phyloP scores from a whole-genome alignment of 1,140 invertebrate species.

The Pectinophora gossypiella region DNA sequence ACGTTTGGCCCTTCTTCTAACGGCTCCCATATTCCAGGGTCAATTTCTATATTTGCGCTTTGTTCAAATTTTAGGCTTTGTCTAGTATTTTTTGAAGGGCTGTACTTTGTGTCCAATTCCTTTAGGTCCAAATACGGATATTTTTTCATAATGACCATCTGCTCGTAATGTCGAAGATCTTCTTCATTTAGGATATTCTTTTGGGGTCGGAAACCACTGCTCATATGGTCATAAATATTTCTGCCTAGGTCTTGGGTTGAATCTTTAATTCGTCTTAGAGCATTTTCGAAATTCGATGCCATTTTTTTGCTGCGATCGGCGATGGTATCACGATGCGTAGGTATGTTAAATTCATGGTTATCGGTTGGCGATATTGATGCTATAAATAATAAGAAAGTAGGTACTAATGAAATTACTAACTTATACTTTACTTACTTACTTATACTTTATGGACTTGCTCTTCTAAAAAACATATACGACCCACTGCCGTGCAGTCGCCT shows the following conservation, averaged over 20 bases:
- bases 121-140: slow-evolving; percentile 59
- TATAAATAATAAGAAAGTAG: too few species aligned
- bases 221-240: slow-evolving; percentile 27
- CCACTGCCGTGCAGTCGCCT: too few species aligned
- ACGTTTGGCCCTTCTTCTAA: slow-evolving; percentile 44
- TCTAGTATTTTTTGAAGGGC: slow-evolving; percentile 38
- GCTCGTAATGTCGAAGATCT: slow-evolving; percentile 49
- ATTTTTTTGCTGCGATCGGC: slow-evolving; percentile 36
- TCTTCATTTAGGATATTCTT: slow-evolving; percentile 33
- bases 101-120: slow-evolving; percentile 49
- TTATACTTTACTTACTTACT: too few species aligned
- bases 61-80: slow-evolving; percentile 34
- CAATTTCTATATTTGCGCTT: slow-evolving; percentile 22
- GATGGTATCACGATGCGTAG: slow-evolving; percentile 7
- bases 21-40: slow-evolving; percentile 39
- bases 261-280: slow-evolving; percentile 35
- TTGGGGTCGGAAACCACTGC: slow-evolving; percentile 14
- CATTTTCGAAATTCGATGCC: slow-evolving; percentile 30
- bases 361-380: too few species aligned
- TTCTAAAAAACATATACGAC: too few species aligned
- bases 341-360: not conserved
- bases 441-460: too few species aligned
- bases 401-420: too few species aligned
- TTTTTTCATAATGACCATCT: slow-evolving; percentile 63
- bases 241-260: slow-evolving; percentile 31